Evolutionary conservation across 2,797 vertebrate species (phyloP), one percentile per base, ranked within the genome.

Genomic region (Enteromius radiatus): DNA sequence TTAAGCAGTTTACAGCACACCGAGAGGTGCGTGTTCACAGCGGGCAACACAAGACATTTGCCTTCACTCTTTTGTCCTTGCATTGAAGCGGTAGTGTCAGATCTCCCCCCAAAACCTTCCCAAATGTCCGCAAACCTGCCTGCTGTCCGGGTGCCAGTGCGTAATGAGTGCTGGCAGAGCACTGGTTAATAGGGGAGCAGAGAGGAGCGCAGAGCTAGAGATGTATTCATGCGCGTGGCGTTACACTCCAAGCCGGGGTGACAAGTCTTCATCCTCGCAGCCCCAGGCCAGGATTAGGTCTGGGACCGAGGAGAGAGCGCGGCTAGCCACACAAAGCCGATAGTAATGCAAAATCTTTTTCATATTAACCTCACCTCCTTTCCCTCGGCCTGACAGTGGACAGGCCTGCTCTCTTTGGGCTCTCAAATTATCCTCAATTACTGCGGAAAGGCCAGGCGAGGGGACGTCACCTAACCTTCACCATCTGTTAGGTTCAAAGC

Each of bases 391-490:
- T 94, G 95, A 96, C 96, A 94, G 94, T 95, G 96, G 97, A 97
- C 96, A 96, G 96, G 95, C 92, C 96, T 88, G 89, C 94, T 94
- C 95, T 96, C 95, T 96, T 93, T 79, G 96, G 94, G 95, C 95
- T 95, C 95, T 96, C 96, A 97, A 97, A 97, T 97, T 96, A 97
- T 98, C 96, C 96, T 96, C 96, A 97, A 97, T 98, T 97, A 97
- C 96, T 95, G 95, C 91, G 95, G 95, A 97, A 96, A 96, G 96
- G 96, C 95, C 95, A 96, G 95, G 94, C 96, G 91, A 95, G 95
- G 96, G 96, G 96, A 96, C 96, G 95, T 97, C 96, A 97, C 95
- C 97, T 98, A 97, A 97, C 97, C 96, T 97, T 97, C 96, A 96
- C 97, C 97, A 98, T 97, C 97, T 97, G 97, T 96, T 96, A 96